Evolutionary conservation across 2,797 vertebrate genomes (phyloP), one percentile per base, ranked within the genome.

Genomic region (Myripristis murdjan): DNA sequence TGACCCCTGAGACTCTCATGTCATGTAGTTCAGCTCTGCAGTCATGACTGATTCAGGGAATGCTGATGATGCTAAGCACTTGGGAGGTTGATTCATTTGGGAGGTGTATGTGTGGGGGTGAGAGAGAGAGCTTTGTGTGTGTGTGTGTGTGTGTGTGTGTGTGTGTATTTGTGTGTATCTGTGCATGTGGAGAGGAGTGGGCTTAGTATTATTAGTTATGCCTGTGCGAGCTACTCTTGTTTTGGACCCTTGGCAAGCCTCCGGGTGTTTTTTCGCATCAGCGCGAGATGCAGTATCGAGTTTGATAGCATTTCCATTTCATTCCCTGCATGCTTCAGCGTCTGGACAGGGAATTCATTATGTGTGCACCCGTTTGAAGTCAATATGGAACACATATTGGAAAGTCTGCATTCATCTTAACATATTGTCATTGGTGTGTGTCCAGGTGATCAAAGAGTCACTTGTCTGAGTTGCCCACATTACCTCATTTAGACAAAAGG

Each of bases 291-390:
- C 75, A 77, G 75, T 66, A 64, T 80, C 78, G 65, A 71, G 71
- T 86, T 87, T 89, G 89, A 90, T 91, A 87, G 83, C 75, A 81
- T 87, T 92, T 86, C 82, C 75, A 85, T 90, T 91, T 92, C 87
- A 92, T 94, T 94, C 91, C 80, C 88, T 73, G 89, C 88, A 83
- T 93, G 90, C 90, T 92, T 91, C 81, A 87, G 78, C 52, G 83
- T 93, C 92, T 94, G 90, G 79, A 92, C 77, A 35, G 77, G 75
- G 88, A 87, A 86, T 91, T 86, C 79, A 89, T 85, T 77, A 79
- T 79, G 78, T 84, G 82, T 84, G 77, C 71, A 86, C 87, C 86
- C 24, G 79, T 91, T 88, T 90, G 86, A 94, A 88, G 90, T 92
- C 82, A 86, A 76, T 84, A 80, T 77, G 81, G 82, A 91, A 87